phyloP scores from a whole-genome alignment of 2,888 invertebrate species.

The Poecilus cupreus region DNA sequence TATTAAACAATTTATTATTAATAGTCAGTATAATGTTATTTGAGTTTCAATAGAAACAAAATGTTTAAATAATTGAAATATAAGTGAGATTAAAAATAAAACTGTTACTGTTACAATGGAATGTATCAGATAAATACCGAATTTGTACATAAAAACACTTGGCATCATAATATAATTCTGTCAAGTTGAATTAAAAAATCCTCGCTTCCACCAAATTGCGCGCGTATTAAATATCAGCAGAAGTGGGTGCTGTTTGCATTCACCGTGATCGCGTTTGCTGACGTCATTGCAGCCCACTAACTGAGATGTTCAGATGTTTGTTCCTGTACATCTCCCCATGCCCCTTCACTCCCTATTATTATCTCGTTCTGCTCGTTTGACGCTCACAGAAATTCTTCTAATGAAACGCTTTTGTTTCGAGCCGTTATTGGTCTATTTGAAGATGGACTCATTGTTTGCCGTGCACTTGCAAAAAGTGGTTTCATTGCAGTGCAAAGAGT shows the following conservation, averaged over 20 bases:
- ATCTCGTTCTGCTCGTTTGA: constrained; percentile 36
- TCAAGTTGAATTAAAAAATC: no score
- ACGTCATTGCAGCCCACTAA: constrained; percentile 9
- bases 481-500: not conserved
- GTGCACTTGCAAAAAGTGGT: not conserved
- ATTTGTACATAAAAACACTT: no score
- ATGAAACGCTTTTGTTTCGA: constrained; percentile 49
- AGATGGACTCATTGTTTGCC: constrained; percentile 10
- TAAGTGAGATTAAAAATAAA: no score
- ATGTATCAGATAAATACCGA: no score
- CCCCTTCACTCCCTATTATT: constrained; percentile 2
- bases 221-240: not conserved
- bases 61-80: no score
- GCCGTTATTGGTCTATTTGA: constrained; percentile 36
- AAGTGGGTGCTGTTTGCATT: constrained; percentile 11
- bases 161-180: no score
- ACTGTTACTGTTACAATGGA: no score
- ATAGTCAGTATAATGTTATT: no score
- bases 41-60: no score
- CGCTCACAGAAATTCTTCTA: constrained; percentile 45
- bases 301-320: constrained; percentile 22
- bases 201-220: no score
- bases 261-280: not conserved
- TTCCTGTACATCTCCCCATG: not conserved
- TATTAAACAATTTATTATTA: no score